Evolutionary conservation across 2,113 vertebrate species (phyloP).

Genomic region (Ranitomeya variabilis): DNA sequence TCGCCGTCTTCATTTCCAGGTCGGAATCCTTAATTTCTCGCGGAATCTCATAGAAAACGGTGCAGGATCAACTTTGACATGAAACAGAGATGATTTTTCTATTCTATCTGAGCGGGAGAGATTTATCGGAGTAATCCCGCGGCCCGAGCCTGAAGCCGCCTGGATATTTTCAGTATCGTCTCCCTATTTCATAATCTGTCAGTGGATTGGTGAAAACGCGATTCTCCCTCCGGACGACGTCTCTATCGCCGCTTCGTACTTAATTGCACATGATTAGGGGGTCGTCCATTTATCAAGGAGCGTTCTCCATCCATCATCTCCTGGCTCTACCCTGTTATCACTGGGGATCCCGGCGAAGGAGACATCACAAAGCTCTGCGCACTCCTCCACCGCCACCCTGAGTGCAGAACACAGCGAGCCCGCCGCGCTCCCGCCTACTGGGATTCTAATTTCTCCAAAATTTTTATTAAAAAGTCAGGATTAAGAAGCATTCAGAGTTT

Average conservation of each 20-base stretch:
- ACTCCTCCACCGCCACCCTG: conserved; percentile 42
- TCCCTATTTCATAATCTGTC: conserved; percentile 59
- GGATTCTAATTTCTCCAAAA: neutral
- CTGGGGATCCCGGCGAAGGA: conserved; percentile 19
- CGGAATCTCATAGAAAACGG: neutral
- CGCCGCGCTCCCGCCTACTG: too few relatives aligned
- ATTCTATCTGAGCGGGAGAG: conserved; percentile 55
- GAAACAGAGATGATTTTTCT: conserved; percentile 43
- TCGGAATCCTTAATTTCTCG: neutral
- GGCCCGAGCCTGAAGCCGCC: conserved; percentile 39
- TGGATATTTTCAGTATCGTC: conserved; percentile 60
- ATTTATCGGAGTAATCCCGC: conserved; percentile 51
- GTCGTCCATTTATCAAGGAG: conserved; percentile 57
- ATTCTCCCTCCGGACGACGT: conserved; percentile 21
- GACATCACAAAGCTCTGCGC: conserved; percentile 4
- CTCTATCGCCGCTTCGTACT: conserved; percentile 57
- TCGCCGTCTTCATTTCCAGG: conserved; percentile 8
- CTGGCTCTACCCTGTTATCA: conserved; percentile 37
- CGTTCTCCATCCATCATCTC: conserved; percentile 46
- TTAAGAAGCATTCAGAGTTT: neutral
- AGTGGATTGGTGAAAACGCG: conserved; percentile 46
- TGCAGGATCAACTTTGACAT: conserved; percentile 20
- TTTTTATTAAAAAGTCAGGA: neutral
- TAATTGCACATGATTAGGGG: conserved; percentile 69
- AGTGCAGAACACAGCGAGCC: neutral